phyloP scores from a whole-genome alignment of 2,113 vertebrate genomes.

The Sinosuthora webbiana region DNA sequence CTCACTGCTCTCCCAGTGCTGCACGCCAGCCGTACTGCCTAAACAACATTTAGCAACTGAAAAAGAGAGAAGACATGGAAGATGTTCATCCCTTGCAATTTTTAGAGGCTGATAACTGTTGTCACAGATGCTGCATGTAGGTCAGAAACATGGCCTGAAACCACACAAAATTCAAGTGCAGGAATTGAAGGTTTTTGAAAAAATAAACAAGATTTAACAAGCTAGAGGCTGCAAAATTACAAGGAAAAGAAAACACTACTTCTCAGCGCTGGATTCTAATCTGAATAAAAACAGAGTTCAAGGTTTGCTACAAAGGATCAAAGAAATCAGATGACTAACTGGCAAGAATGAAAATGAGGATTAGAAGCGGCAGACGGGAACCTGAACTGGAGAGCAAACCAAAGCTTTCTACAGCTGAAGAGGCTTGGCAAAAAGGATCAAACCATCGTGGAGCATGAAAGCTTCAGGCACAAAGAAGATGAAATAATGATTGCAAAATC shows the following conservation, averaged over 20 bases:
- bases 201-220: constrained; percentile 27
- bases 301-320: constrained; percentile 51
- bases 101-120: neutral
- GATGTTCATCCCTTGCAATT: neutral
- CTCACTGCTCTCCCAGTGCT: neutral
- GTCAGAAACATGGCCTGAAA: neutral
- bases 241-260: constrained; percentile 9
- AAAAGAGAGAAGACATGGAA: neutral
- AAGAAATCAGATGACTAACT: constrained; percentile 54
- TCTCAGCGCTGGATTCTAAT: constrained; percentile 35
- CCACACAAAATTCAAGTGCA: constrained; percentile 3
- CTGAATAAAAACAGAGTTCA: constrained; percentile 60
- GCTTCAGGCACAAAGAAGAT: neutral
- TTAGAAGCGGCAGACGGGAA: constrained; percentile 41
- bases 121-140: neutral
- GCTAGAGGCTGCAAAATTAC: constrained; percentile 22
- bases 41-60: neutral
- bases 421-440: constrained; percentile 47
- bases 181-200: neutral
- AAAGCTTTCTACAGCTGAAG: constrained; percentile 48
- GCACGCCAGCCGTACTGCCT: neutral
- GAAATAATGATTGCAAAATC: constrained; percentile 15
- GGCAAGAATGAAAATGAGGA: constrained; percentile 56
- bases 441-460: neutral
- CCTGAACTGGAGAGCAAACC: constrained; percentile 56